phyloP scores from a whole-genome alignment of 2,113 vertebrate genomes.

The Dolichallabes microphthalmus region DNA sequence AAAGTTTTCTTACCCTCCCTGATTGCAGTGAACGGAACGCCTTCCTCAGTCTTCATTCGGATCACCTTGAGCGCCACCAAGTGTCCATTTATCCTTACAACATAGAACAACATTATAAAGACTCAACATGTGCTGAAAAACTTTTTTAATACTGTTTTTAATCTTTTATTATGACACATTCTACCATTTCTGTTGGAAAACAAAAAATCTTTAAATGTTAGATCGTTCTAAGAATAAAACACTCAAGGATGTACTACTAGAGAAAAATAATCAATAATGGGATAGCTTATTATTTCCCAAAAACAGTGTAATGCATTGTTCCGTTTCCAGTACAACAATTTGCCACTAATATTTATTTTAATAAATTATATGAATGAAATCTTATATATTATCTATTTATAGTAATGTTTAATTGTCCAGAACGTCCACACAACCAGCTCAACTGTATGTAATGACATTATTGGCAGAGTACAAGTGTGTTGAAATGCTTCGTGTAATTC shows the following conservation, averaged over 20 bases:
- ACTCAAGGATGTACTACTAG: neutral
- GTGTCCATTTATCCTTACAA: slow-evolving; percentile 81
- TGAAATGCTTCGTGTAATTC: neutral
- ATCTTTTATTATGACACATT: neutral
- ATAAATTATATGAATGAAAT: neutral
- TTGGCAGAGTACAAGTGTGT: neutral
- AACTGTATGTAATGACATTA: neutral
- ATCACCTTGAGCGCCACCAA: slow-evolving; percentile 88
- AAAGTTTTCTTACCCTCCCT: slow-evolving; percentile 76
- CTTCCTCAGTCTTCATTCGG: slow-evolving; percentile 83
- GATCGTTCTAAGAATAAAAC: neutral
- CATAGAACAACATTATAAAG: neutral
- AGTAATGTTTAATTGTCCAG: neutral
- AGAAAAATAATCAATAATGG: neutral
- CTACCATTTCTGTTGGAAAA: neutral
- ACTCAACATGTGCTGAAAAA: neutral
- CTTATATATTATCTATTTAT: neutral
- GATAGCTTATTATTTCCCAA: neutral
- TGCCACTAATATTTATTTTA: neutral
- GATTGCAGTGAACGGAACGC: slow-evolving; percentile 85
- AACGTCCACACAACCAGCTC: neutral
- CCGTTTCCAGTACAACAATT: neutral
- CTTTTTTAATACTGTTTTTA: too few species aligned
- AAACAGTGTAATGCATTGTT: neutral
- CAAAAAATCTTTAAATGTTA: neutral